Base-by-base conservation (phyloP, 2,797 vertebrate species). In the Notolabrus celidotus region DNA sequence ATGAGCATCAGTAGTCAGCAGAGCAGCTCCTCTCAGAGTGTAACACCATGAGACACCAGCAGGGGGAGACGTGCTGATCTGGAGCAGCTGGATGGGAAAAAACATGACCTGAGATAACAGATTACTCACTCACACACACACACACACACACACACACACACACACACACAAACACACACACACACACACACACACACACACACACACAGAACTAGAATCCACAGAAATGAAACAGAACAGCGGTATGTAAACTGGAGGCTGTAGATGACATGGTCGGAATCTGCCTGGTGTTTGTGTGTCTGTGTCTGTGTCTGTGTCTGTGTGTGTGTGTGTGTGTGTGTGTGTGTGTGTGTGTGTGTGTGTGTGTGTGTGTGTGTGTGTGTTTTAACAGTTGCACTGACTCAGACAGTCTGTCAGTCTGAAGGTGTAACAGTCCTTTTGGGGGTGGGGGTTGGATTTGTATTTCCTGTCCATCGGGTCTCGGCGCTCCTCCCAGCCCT, bases 71-170 rank as follows among this genome's bases (percentile, higher is more conserved):
- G 33, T 49, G 56, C 67, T 77, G 60, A 84, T 69, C 33, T 54
- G 52, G 63, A 87, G 80, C 82, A 88, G 74, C 74, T 75, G 64
- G 77, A 82, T 84, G 81, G 76, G 73, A 83, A 79, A 84, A 63
- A 83, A 88, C 65, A 90, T 76, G 88, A 91, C 90, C 91, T 91
- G 91, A 92, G 89, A 89, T 89, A 80, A 88, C 84, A 86, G 80
- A 86, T 77, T 81, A 78, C 66, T 82, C 77, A 75, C 39, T 67
- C 78, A 67, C 31, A 4, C 54, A 38, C 36, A 17, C 58, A 61
- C 33, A 27, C 33, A 43, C 58, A 14, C 39, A 29, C 33, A 3
- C 43, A 60, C 42, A 29, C 57, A n/a, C n/a, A n/a, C n/a, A n/a
- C n/a, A n/a, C n/a, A n/a, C n/a, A n/a, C n/a, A n/a, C n/a, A n/a